Evolutionary conservation across 2,888 invertebrate genomes (phyloP).

Genomic region (Argyresthia albistria): DNA sequence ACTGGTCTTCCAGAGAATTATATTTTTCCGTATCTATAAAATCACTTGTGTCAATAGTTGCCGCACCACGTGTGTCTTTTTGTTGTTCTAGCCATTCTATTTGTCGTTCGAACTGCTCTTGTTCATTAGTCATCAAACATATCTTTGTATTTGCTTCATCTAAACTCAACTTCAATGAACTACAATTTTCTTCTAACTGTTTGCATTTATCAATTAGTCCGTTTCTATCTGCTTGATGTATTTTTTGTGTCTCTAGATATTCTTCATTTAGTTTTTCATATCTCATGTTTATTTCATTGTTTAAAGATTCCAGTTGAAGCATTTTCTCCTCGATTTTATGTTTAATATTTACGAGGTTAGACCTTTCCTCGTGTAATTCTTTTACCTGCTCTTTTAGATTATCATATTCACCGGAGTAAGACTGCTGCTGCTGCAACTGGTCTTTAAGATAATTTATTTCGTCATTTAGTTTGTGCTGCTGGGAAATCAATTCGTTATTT

Average conservation of each 20-base stretch:
- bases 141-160: slow-evolving; percentile 18
- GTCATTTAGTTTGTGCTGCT: too few relatives aligned
- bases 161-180: slow-evolving; percentile 19
- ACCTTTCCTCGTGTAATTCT: slow-evolving; percentile 24
- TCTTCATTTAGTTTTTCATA: neutral
- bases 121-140: too few relatives aligned
- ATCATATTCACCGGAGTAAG: slow-evolving; percentile 26
- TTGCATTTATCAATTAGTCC: slow-evolving; percentile 2
- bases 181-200: slow-evolving; percentile 24
- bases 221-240: neutral
- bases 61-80: slow-evolving; percentile 16
- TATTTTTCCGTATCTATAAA: slow-evolving; percentile 1
- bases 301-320: slow-evolving; percentile 19
- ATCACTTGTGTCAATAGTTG: slow-evolving; percentile 3
- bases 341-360: slow-evolving; percentile 22
- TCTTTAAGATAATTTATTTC: too few relatives aligned
- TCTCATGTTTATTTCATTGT: neutral
- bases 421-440: slow-evolving; percentile 18
- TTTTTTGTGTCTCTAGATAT: neutral
- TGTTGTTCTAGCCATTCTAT: neutral
- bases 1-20: slow-evolving; percentile 33
- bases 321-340: neutral
- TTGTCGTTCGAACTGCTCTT: too few relatives aligned
- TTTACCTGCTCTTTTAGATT: slow-evolving; percentile 28
- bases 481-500: too few relatives aligned